phyloP scores from a whole-genome alignment of 2,797 vertebrate genomes.

The Steatocranus sp. region DNA sequence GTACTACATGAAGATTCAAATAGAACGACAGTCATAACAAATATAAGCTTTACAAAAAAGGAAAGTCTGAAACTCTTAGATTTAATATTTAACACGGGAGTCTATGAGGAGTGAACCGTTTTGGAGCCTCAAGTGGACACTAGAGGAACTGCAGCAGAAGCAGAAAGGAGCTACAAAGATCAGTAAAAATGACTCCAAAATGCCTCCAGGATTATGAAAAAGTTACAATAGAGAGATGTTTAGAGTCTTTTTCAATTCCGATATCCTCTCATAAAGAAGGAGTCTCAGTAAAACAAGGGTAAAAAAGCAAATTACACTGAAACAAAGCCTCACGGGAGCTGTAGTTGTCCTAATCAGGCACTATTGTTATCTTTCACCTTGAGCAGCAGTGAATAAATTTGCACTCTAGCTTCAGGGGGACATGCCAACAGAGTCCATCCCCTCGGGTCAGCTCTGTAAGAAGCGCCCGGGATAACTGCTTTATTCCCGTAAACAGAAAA shows the following conservation, averaged over 20 bases:
- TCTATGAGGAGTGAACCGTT: accelerated
- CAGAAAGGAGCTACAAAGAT: background rate
- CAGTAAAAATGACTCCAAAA: background rate
- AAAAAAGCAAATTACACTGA: background rate
- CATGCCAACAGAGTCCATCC: background rate
- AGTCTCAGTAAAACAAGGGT: background rate
- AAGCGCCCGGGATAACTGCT: background rate
- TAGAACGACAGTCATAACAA: accelerated
- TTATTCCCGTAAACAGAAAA: slow-evolving; percentile 13
- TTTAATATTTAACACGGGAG: background rate
- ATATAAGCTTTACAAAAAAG: background rate
- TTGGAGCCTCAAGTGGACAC: background rate
- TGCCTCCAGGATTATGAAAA: accelerated
- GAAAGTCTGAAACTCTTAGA: background rate
- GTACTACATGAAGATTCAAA: background rate
- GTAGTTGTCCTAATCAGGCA: background rate
- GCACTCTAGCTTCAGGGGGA: background rate
- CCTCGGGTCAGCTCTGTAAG: background rate
- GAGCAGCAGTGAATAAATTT: background rate
- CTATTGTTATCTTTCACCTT: accelerated
- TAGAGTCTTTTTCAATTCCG: accelerated
- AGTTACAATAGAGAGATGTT: background rate
- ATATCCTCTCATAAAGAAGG: background rate
- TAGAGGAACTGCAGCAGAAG: background rate
- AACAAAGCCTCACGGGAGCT: accelerated